Base-by-base conservation (phyloP, 2,797 vertebrate genomes). In the Novumbra hubbsi region DNA sequence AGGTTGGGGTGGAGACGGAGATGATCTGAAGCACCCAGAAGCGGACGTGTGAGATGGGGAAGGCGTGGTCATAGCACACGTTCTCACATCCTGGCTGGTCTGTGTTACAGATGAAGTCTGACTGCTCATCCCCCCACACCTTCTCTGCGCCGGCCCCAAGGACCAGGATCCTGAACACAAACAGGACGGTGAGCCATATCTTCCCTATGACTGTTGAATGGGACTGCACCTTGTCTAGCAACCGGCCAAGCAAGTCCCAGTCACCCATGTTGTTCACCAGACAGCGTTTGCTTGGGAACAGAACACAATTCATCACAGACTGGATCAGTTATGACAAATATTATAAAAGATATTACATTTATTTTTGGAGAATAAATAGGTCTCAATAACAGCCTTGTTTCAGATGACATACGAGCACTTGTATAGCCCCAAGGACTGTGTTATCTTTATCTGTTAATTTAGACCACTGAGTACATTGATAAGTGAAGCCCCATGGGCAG, bases 1-100 rank as follows among this genome's bases (percentile, higher is more conserved):
- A 84, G 52, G 90, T 93, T 0, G 94, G 93, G 0, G 92, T 93
- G 0, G 93, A 91, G 27, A 94, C 89, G 0, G 95, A 97, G 63
- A 98, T 93, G 73, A 98, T 97, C 91, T 99, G 98, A 21, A 98
- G 93, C 52, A 96, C 94, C 97, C 98, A 98, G 84, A 96, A 97
- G 75, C 96, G 95, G 27, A 98, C 89, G 45, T 99, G 97, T 24
- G 97, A 98, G 88, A 99, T 98, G 80, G 97, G 97, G 88, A 98
- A 99, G 38, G 95, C 96, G 3, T 88, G 80, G 90, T 98, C 96
- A 0, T 98, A 99, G 87, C 98, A 99, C 63, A 98, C 95, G 0
- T 98, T 98, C 90, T 96, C 94, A 73, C 97, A 98, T 68, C 98
- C 98, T 0, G 98, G 97, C 91, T 98, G 96, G 70, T 92, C 88